Conservation (phyloP, 1,140 invertebrate genomes). For the Drusus annulatus region DNA sequence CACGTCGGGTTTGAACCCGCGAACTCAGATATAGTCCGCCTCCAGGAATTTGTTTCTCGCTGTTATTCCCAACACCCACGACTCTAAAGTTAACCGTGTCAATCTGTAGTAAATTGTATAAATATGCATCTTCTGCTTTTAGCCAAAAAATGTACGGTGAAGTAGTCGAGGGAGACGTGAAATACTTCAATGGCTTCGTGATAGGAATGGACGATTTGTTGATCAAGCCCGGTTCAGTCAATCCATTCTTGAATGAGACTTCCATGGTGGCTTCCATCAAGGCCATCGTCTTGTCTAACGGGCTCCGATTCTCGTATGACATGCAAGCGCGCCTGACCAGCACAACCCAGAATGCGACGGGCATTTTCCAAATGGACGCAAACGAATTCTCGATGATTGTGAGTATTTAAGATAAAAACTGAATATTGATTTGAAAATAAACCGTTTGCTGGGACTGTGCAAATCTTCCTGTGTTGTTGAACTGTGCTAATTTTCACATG, state of each 20-base stretch:
- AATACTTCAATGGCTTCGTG: slow-evolving; percentile 9
- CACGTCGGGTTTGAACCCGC: too few species aligned
- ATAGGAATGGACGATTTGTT: background rate
- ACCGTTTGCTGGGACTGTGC: too few species aligned
- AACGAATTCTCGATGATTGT: background rate
- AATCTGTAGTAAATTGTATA: background rate
- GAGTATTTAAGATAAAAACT: background rate
- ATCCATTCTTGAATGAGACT: background rate
- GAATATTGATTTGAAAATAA: too few species aligned
- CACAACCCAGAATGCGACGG: background rate
- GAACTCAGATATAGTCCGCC: too few species aligned
- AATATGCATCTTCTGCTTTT: background rate
- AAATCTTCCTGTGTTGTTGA: too few species aligned
- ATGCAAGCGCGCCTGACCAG: background rate
- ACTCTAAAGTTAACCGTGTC: too few species aligned
- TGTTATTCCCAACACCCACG: too few species aligned
- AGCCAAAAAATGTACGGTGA: slow-evolving; percentile 15
- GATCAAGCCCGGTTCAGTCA: background rate
- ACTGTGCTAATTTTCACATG: too few species aligned
- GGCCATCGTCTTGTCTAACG: background rate
- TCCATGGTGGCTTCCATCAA: background rate
- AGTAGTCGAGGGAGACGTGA: background rate
- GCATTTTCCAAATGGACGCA: background rate
- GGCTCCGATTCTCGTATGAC: background rate
- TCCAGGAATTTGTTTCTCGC: too few species aligned